Evolutionary conservation across 2,797 vertebrate species (phyloP).

Genomic region (Eulemur albifrons): DNA sequence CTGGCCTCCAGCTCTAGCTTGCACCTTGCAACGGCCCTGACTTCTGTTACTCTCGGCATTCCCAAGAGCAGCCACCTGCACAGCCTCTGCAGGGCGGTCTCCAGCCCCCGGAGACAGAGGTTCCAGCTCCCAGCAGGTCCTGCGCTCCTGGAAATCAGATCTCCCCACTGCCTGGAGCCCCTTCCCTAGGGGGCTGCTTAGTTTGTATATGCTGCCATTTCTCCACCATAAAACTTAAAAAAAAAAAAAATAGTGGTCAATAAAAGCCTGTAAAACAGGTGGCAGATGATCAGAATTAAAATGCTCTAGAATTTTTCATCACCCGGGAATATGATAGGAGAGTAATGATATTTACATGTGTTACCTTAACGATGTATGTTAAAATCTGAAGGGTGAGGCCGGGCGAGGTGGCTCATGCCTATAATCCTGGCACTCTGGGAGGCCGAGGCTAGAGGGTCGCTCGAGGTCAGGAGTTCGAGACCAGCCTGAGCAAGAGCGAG

Average conservation of each 20-base stretch:
- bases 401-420: too few relatives aligned
- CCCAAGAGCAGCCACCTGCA: not conserved
- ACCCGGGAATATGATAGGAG: not conserved
- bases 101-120: not conserved
- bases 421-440: too few relatives aligned
- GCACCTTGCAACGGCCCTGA: accelerated
- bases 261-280: not conserved
- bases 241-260: not conserved
- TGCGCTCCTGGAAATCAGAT: too few relatives aligned
- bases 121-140: accelerated
- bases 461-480: too few relatives aligned
- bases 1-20: too few relatives aligned
- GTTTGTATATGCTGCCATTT: not conserved
- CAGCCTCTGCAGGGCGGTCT: too few relatives aligned
- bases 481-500: too few relatives aligned
- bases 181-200: not conserved
- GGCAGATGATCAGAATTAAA: not conserved
- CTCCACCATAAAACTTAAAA: not conserved
- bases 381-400: not conserved
- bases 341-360: not conserved
- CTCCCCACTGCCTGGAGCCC: not conserved
- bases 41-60: accelerated
- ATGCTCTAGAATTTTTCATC: not conserved
- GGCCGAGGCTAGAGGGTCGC: accelerated
- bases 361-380: not conserved